Evolutionary conservation across 2,113 vertebrate genomes (phyloP), one percentile per base, ranked within the genome.

Genomic region (Polyodon spathula): DNA sequence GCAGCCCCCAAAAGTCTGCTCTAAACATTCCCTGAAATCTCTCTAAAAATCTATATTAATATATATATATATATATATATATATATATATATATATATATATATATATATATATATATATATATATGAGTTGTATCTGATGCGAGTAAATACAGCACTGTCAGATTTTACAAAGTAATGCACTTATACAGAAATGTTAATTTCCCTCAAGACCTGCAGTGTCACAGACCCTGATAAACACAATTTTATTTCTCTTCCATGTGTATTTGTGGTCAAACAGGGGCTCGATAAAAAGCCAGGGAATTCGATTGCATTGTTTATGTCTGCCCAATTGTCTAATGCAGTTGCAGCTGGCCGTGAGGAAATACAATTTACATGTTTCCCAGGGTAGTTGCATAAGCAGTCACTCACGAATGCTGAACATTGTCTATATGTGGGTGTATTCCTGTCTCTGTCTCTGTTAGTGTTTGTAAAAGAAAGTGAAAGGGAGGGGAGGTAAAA

Each of bases 91-190:
- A n/a, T n/a, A n/a, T n/a, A n/a, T n/a, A n/a, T n/a, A n/a, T n/a
- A n/a, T n/a, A n/a, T n/a, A n/a, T n/a, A n/a, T n/a, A n/a, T n/a
- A n/a, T n/a, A n/a, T n/a, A n/a, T n/a, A 27, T 27, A 27, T 27
- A 27, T 27, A 27, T 27, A 1, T 27, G 27, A 86, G 87, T 90
- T 85, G 82, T 85, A 79, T 82, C 86, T 88, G 85, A 84, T 81
- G 84, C 85, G 83, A 86, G 82, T 84, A 84, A 85, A 85, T 90
- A 90, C 88, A 78, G 85, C 88, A 87, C 85, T 91, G 90, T 89
- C 87, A 89, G 87, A 88, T 82, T 89, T 89, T 82, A 87, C 89
- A 81, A 84, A 86, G 81, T 86, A 90, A 84, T 84, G 79, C 81
- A 81, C 84, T 84, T 76, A 77, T 77, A 78, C 82, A 83, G 87